phyloP scores from a whole-genome alignment of 2,888 invertebrate genomes.

The Adelognathus sp. region DNA sequence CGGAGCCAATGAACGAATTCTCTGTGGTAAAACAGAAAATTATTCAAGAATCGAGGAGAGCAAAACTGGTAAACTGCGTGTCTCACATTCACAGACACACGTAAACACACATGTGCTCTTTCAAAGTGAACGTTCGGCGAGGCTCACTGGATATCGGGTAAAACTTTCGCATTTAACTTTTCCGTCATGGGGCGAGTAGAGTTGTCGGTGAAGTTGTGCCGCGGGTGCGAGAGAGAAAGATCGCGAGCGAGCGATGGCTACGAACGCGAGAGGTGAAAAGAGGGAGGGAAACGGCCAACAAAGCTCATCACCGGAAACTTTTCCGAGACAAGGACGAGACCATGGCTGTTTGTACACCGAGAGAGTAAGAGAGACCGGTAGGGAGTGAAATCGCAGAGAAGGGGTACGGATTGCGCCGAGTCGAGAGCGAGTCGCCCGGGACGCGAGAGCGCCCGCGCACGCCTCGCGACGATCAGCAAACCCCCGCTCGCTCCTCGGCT shows the following conservation, averaged over 20 bases:
- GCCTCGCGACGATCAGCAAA: conserved; percentile 34
- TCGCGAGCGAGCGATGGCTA: conserved; percentile 12
- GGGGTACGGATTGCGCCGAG: conserved; percentile 47
- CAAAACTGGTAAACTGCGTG: conserved; percentile 57
- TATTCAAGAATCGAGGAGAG: conserved; percentile 14
- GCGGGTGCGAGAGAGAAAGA: conserved; percentile 35
- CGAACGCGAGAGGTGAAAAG: conserved; percentile 43
- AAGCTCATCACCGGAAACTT: conserved; percentile 80
- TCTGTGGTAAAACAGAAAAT: not conserved
- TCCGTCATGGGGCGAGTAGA: conserved; percentile 70
- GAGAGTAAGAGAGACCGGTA: too few species aligned
- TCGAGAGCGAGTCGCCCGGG: conserved; percentile 49
- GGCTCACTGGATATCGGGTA: conserved; percentile 76
- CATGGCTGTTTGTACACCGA: too few species aligned
- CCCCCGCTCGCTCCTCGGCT: conserved; percentile 14
- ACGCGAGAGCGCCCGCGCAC: conserved; percentile 53
- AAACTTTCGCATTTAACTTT: conserved; percentile 80
- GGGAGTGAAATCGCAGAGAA: conserved; percentile 38
- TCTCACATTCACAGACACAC: too few species aligned
- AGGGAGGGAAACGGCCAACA: conserved; percentile 77
- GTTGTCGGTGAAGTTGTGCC: not conserved
- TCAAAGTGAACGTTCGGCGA: conserved; percentile 63
- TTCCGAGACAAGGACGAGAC: conserved; percentile 76
- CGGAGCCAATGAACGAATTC: conserved; percentile 5
- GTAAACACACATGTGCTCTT: conserved; percentile 72